A percentile compares a stretch with the other conserved stretches of the same genome.
phyloP scores from a whole-genome alignment of 1,140 invertebrate species.

The Drosophila takahashii region DNA sequence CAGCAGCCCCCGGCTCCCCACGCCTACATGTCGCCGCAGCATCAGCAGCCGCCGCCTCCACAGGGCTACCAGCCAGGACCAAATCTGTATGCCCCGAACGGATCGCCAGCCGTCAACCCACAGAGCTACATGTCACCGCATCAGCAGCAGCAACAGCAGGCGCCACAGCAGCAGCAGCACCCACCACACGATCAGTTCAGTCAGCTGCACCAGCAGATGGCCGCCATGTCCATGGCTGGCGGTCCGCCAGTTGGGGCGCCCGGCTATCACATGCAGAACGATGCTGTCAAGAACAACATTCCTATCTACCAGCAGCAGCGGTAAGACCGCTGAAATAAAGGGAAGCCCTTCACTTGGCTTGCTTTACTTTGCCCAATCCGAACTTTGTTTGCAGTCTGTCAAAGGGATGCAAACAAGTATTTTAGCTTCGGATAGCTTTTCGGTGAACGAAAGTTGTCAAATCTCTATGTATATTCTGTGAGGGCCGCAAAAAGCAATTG shows the following conservation, averaged over 20 bases:
- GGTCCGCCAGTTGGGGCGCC: constrained; percentile 43
- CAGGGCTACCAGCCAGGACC: constrained; percentile 48
- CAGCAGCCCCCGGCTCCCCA: constrained; percentile 50
- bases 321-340: constrained; percentile 56
- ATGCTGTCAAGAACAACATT: constrained; percentile 82
- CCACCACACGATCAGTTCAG: constrained; percentile 68
- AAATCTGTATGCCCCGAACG: constrained; percentile 66
- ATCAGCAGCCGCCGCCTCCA: constrained; percentile 59
- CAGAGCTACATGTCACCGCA: constrained; percentile 55
- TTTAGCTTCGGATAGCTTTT: constrained; percentile 18
- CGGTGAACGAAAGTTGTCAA: constrained; percentile 6
- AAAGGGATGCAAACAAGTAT: constrained; percentile 3
- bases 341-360: constrained; percentile 21
- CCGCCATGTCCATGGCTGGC: constrained; percentile 62
- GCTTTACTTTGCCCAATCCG: constrained; percentile 28
- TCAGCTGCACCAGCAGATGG: constrained; percentile 81
- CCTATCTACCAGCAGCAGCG: constrained; percentile 84
- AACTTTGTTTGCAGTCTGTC: constrained; percentile 12
- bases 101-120: constrained; percentile 53
- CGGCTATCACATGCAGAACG: constrained; percentile 73
- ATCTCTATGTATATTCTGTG: constrained; percentile 30
- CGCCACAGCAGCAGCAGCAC: constrained; percentile 33
- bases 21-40: constrained; percentile 65
- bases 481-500: constrained; percentile 13
- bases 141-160: constrained; percentile 30